Evolutionary conservation across 2,888 invertebrate genomes (phyloP).

Genomic region (Thymelicus sylvestris): DNA sequence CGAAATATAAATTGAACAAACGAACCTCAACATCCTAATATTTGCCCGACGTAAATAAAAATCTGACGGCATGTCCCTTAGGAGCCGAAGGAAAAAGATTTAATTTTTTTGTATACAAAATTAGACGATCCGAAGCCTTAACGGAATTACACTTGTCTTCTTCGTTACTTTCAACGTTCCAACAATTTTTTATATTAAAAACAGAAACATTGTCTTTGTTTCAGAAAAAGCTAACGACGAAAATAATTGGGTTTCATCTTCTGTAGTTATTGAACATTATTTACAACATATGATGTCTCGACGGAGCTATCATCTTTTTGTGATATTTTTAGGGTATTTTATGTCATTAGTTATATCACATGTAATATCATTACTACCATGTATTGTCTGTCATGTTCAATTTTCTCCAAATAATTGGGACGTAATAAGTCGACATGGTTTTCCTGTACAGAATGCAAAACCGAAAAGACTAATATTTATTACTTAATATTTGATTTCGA

Average conservation of each 20-base stretch:
- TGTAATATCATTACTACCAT: too few relatives aligned
- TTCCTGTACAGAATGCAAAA: too few relatives aligned
- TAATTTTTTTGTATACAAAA: slow-evolving; percentile 44
- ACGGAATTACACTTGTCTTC: slow-evolving; percentile 43
- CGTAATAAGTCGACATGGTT: too few relatives aligned
- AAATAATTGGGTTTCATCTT: slow-evolving; percentile 21
- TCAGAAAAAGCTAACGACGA: slow-evolving; percentile 23
- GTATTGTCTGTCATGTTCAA: too few relatives aligned
- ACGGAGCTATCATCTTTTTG: too few relatives aligned
- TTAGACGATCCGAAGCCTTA: slow-evolving; percentile 43
- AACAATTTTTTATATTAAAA: slow-evolving; percentile 34
- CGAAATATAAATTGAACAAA: neutral
- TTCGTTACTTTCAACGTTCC: slow-evolving; percentile 40
- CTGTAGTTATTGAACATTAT: slow-evolving; percentile 24
- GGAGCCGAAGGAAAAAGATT: slow-evolving; percentile 38
- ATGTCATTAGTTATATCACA: too few relatives aligned
- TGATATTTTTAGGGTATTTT: too few relatives aligned
- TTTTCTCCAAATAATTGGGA: too few relatives aligned
- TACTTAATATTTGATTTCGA: too few relatives aligned
- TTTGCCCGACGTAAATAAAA: slow-evolving; percentile 19
- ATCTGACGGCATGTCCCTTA: slow-evolving; percentile 7
- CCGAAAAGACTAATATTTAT: too few relatives aligned
- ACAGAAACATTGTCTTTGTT: slow-evolving; percentile 21
- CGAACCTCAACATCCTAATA: neutral
- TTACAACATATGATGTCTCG: neutral